Percentiles rank a stretch among this genome's conserved stretches.
Conservation (phyloP, 2,797 vertebrate genomes). For the Siniperca scherzeri region DNA sequence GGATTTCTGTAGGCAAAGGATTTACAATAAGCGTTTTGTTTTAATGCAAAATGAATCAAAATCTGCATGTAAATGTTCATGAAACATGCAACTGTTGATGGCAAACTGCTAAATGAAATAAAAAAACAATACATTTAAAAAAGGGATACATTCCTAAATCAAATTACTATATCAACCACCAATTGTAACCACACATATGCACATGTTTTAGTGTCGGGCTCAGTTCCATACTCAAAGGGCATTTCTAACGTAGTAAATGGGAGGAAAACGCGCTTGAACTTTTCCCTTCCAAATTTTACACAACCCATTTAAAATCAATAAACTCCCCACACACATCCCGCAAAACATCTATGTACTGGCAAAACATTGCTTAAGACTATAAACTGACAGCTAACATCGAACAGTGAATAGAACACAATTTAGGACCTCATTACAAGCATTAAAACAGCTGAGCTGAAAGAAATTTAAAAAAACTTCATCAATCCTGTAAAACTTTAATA, state of each 20-base stretch:
- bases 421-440: not conserved
- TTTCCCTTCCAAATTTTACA: not conserved
- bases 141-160: not conserved
- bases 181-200: not conserved
- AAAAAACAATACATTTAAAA: not conserved
- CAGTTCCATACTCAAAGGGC: no score
- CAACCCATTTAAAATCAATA: conserved; percentile 17
- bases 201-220: not conserved
- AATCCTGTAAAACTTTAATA: not conserved
- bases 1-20: not conserved
- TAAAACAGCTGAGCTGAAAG: not conserved
- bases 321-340: not conserved
- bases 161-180: not conserved
- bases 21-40: not conserved
- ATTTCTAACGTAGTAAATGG: not conserved
- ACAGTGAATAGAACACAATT: not conserved
- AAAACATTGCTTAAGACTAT: not conserved
- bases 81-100: not conserved
- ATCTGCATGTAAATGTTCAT: not conserved
- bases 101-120: not conserved
- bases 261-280: not conserved
- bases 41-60: not conserved
- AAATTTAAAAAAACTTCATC: not conserved
- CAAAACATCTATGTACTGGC: not conserved
- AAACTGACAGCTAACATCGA: not conserved